Base-by-base conservation (phyloP, 2,797 vertebrate species). In the Sebastes itinus region DNA sequence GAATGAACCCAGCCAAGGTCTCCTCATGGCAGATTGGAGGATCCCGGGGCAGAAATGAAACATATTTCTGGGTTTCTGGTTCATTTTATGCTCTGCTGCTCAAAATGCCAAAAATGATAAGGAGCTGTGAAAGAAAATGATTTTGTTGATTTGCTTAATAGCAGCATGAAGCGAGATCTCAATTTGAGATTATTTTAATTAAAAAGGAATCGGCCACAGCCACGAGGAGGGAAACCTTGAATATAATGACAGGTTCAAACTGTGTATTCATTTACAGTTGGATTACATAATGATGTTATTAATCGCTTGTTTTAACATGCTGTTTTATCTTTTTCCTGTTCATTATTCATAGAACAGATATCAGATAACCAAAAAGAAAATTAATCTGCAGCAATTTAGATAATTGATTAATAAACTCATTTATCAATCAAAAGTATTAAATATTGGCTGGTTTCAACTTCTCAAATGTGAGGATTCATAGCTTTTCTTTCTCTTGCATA, bases 21-120 rank as follows among this genome's bases (percentile, higher is more conserved):
- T 59, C 78, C 61, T 62, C 10, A 13, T 74, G 68, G 81, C 94
- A 94, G 92, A 92, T 93, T 93, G 94, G 76, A 77, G 63, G 78
- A 74, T 86, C 87, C 88, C 60, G 78, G 76, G 83, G 90, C 89
- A 72, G 80, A 67, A n/a, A 60, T 81, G 35, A 33, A 65, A 75
- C 62, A 73, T 60, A 23, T 90, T 92, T 93, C 83, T 90, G 82
- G 88, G 92, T 92, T 82, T 90, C 80, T 89, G 67, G 85, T 74
- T 77, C 66, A 77, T 27, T 72, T 67, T 72, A 28, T 72, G 80
- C 77, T 78, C 35, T 14, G 42, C 75, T 78, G 46, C 55, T 76
- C 55, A 42, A 32, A 64, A 68, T 33, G 7, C 10, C 38, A 6
- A n/a, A 16, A 59, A 8, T 8, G 68, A 78, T 52, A 28, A 76